Evolutionary conservation across 1,140 invertebrate species (phyloP).

Genomic region (Heliothis virescens): DNA sequence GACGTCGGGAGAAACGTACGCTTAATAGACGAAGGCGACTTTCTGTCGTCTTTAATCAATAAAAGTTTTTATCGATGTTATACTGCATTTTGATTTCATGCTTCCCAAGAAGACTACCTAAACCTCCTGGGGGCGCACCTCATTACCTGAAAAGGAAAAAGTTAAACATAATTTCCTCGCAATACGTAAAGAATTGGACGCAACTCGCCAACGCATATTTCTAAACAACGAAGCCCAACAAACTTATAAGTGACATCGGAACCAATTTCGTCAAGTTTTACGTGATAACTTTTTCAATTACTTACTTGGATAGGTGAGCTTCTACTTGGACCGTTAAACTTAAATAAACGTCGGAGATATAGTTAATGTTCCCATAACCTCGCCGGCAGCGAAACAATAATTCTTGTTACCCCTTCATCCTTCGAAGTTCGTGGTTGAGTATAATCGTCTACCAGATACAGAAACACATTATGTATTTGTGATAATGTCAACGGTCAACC

Average conservation of each 20-base stretch:
- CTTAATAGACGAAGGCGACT: constrained; percentile 78
- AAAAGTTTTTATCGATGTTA: constrained; percentile 86
- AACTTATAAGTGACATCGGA: constrained; percentile 56
- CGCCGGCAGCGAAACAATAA: constrained; percentile 17
- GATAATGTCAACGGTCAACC: background rate
- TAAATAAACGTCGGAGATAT: constrained; percentile 46
- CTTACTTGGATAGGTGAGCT: constrained; percentile 54
- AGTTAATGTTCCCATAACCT: constrained; percentile 35
- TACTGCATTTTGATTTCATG: constrained; percentile 51
- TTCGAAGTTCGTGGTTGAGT: constrained; percentile 16
- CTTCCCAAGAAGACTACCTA: background rate
- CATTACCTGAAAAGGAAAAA: background rate
- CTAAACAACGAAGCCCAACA: constrained; percentile 44
- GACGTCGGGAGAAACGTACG: constrained; percentile 82
- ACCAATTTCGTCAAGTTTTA: constrained; percentile 55
- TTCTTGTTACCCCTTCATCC: constrained; percentile 17
- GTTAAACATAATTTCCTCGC: background rate
- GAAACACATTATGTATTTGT: background rate
- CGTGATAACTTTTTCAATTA: constrained; percentile 59
- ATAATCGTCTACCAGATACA: background rate
- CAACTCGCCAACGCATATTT: constrained; percentile 36
- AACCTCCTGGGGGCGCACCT: background rate
- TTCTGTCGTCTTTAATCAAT: constrained; percentile 80
- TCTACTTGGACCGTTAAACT: constrained; percentile 25
- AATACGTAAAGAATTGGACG: background rate